A percentile compares a stretch with the other conserved stretches of the same genome.
These are phyloP conservation scores for Acridotheres tristis DNA, from an alignment of 2,797 vertebrate species.

Conservation along the genomic window DNA sequence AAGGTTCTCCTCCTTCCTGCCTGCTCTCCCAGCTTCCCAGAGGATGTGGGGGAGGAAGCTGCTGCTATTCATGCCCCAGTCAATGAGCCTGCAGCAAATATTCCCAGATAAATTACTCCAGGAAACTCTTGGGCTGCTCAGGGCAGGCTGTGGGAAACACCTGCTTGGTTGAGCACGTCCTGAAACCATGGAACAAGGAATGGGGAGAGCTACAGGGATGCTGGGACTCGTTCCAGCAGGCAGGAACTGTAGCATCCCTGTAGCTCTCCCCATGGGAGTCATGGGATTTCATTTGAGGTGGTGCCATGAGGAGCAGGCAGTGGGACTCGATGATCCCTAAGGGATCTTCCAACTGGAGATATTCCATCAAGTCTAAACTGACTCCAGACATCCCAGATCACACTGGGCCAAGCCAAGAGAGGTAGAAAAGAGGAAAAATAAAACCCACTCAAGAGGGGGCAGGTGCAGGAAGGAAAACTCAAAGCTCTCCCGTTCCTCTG, in stretches of 20 bases:
- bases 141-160: constrained; percentile 18
- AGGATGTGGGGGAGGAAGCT: constrained; percentile 6
- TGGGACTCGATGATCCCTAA: accelerated
- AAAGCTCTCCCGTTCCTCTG: accelerated
- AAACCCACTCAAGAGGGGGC: neutral
- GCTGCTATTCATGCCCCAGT: neutral
- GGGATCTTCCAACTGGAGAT: neutral
- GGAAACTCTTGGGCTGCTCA: constrained; percentile 19
- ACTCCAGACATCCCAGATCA: neutral
- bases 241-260: neutral
- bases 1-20: neutral
- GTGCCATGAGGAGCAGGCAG: neutral
- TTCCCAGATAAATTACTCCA: neutral
- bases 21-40: neutral
- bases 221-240: neutral
- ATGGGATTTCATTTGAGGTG: neutral
- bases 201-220: accelerated
- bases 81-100: neutral
- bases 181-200: neutral
- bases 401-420: neutral
- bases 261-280: no score
- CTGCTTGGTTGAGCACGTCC: neutral
- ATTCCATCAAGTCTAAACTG: neutral
- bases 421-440: neutral
- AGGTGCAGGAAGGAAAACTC: neutral